Evolutionary conservation across 2,888 invertebrate species (phyloP), one percentile per base, ranked within the genome.

Genomic region (Apamea sordens): DNA sequence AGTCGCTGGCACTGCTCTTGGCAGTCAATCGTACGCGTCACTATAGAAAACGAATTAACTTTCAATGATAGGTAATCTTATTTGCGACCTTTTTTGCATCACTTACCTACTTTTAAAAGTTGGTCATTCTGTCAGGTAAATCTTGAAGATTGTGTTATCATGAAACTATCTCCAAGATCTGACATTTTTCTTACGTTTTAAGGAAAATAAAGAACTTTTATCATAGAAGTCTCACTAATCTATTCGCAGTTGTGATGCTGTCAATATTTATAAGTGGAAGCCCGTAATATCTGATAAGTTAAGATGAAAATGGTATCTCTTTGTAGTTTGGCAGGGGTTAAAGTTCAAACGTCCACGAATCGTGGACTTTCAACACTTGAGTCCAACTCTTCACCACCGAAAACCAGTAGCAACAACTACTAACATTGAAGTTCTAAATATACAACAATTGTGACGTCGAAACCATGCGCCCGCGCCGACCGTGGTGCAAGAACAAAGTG

Each of bases 41-140:
- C 36, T 67, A 28, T 68, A 18, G 73, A 80, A 80, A 80, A 80
- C 53, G 68, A 80, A 80, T 73, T 80, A 24, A 63, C 68, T 69
- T 80, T 63, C 44, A 80, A 36, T n/a, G 21, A 59, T 18, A 8
- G 15, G 5, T 24, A 8, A 36, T 70, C 24, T 50, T 32, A 24
- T 6, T 70, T 32, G 32, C 70, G 24, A 53, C 32, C 2, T 5
- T 44, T 18, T 24, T 36, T 50, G 13, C 6, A n/a, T 8, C 10
- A 44, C 5, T 10, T 67, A 44, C 5, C 6, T 67, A 11, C n/a
- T 59, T n/a, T 44, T 41, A 1, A 44, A 67, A 67, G n/a, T n/a
- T 47, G 28, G 6, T 28, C 7, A 69, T 21, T 47, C 7, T 21
- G 4, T 13, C 11, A 28, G 21, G 13, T 11, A 28, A 47, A 69